Percentiles rank a stretch among this genome's conserved stretches.
These are phyloP conservation scores for Thysanoteuthis rhombus DNA, from an alignment of 2,888 invertebrate species.

Conservation along the genomic window DNA sequence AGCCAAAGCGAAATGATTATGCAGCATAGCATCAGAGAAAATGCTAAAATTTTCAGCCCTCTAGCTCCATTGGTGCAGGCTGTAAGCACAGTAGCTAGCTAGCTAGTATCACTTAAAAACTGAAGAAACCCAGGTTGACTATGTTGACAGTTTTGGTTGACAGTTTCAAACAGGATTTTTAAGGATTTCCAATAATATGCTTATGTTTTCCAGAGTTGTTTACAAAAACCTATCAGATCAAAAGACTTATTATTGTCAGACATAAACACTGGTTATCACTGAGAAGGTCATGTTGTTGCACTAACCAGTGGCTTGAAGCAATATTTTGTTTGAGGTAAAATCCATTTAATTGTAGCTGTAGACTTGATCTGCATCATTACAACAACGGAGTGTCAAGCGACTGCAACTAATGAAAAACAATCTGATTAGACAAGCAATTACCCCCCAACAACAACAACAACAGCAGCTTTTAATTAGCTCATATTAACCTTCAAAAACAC, in stretches of 20 bases:
- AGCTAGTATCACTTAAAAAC: no score
- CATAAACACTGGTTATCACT: not conserved
- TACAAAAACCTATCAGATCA: no score
- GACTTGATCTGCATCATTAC: not conserved
- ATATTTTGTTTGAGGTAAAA: not conserved
- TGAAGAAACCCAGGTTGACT: no score
- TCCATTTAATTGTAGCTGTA: not conserved
- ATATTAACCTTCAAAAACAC: not conserved
- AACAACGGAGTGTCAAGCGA: not conserved
- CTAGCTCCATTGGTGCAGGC: no score
- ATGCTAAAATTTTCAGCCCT: no score
- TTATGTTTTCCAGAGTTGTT: no score
- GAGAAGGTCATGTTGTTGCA: not conserved
- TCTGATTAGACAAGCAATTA: constrained; percentile 12
- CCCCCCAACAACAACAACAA: not conserved
- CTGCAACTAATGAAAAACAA: not conserved
- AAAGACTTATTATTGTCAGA: no score
- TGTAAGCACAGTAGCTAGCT: no score
- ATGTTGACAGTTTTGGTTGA: fast-evolving
- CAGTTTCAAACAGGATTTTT: no score
- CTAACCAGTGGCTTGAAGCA: not conserved
- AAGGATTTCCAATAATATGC: no score
- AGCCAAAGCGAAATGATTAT: no score
- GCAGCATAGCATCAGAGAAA: no score
- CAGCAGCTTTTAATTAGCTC: not conserved